Percentiles rank a stretch among this genome's conserved stretches.
These are phyloP conservation scores for Pandion haliaetus DNA, from an alignment of 2,113 vertebrate species.

Conservation along the genomic window DNA sequence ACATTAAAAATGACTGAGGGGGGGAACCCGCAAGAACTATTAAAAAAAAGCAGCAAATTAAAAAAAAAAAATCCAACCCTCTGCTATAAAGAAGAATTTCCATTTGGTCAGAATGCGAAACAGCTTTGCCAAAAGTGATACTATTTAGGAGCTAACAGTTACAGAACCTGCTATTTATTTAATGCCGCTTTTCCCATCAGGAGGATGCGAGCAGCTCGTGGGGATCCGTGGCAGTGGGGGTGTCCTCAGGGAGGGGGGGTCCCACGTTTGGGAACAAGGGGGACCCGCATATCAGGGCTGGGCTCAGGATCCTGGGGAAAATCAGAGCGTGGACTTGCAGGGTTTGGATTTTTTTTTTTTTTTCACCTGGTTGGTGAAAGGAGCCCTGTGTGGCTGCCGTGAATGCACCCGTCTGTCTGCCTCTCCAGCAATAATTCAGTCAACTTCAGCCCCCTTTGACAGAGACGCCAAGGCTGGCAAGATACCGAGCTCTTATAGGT, in stretches of 20 bases:
- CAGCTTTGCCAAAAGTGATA: not conserved
- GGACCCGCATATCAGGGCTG: accelerated
- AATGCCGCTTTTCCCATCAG: not conserved
- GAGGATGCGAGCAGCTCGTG: not conserved
- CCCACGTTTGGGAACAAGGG: accelerated
- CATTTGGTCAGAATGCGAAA: not conserved
- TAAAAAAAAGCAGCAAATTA: not conserved
- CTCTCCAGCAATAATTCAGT: not conserved
- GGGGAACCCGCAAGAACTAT: not conserved
- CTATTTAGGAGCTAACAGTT: not conserved
- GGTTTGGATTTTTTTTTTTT: not conserved
- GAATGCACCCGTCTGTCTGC: not conserved
- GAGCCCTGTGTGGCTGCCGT: not conserved
- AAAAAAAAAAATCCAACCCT: not conserved
- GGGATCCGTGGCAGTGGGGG: accelerated
- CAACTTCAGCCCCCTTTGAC: not conserved
- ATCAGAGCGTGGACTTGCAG: accelerated
- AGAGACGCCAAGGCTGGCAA: slow-evolving; percentile 6
- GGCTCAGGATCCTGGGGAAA: not conserved
- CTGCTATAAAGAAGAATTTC: not conserved
- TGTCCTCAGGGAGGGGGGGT: not conserved
- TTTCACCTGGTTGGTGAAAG: not conserved
- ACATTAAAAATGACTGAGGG: slow-evolving; percentile 8
- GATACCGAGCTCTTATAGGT: not conserved
- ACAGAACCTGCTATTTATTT: not conserved